Evolutionary conservation across 1,140 invertebrate genomes (phyloP), one percentile per base, ranked within the genome.

Genomic region (Cyrtorhinus lividipennis): DNA sequence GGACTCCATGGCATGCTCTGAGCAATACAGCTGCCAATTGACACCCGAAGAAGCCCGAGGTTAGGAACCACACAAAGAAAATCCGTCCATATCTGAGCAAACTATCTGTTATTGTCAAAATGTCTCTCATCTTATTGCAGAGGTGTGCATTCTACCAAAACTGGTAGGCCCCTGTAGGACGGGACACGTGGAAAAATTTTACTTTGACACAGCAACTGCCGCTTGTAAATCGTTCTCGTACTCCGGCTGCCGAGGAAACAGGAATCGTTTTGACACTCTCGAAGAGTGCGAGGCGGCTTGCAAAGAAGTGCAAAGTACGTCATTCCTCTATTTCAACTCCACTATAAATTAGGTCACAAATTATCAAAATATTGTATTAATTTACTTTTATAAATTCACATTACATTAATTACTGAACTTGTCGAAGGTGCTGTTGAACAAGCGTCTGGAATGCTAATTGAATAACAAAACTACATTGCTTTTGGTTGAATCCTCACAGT

Each of bases 171-270:
- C 63, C 18, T 69, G 68, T 59, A 58, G 65, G 56, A 44, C 38
- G 8, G 65, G 65, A 3, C 48, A 63, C 53, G 56, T 46, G 27
- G 64, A 67, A 53, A 66, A 64, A 30, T 65, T 26, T 27, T 69
- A 65, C 58, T 93, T 86, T 69, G 83, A 92, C 68, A 74, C 75
- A 15, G 27, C 56, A 2, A 65, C 62, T n/a, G 57, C 38, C 27
- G 26, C 59, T 56, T 93, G 90, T 70, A 74, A 78, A 59, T 74
- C 82, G 20, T 92, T 92, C 70, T 79, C 76, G 62, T 91, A 85
- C 68, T 81, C 82, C 48, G 87, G 88, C 56, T 92, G 90, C 69
- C 75, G 81, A 46, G 84, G 81, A 0, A 89, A 88, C 68, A 74
- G 75, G 62, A 90, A 90, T 71, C 88, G 87, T 69, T 90, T 89